phyloP scores from a whole-genome alignment of 2,888 invertebrate species.

The Micoletzkya japonica region DNA sequence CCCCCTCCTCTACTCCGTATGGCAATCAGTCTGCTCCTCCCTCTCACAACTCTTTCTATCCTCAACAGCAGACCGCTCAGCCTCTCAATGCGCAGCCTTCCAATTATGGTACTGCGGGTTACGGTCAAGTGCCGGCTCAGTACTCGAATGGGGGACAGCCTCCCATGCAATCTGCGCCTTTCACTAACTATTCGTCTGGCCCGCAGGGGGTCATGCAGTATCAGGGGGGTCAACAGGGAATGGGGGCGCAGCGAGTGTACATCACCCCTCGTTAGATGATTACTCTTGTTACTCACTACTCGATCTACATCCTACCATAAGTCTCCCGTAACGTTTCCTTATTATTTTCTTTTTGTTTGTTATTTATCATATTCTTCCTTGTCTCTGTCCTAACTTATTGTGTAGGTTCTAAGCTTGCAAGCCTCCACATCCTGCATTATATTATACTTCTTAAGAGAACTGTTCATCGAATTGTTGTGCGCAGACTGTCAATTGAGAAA shows the following conservation, averaged over 20 bases:
- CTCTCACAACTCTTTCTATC: not conserved
- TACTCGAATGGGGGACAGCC: slow-evolving; percentile 22
- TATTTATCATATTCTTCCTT: not conserved
- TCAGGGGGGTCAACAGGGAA: slow-evolving; percentile 4
- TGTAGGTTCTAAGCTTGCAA: too few relatives aligned
- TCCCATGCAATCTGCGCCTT: slow-evolving; percentile 25
- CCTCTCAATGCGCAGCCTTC: slow-evolving; percentile 3
- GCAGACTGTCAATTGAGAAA: too few relatives aligned
- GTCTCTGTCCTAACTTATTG: not conserved
- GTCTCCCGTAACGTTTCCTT: slow-evolving; percentile 2
- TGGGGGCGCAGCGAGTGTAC: slow-evolving; percentile 27
- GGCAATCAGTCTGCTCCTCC: slow-evolving; percentile 7
- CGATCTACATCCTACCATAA: slow-evolving; percentile 13
- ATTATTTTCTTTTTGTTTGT: not conserved
- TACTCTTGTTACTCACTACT: not conserved
- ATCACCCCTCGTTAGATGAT: slow-evolving; percentile 26
- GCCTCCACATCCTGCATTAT: too few relatives aligned
- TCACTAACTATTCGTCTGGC: slow-evolving; percentile 38
- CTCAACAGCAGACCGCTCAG: slow-evolving; percentile 4
- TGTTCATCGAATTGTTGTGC: too few relatives aligned
- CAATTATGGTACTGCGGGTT: slow-evolving; percentile 26
- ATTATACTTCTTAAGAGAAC: too few relatives aligned
- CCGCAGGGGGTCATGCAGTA: slow-evolving; percentile 27
- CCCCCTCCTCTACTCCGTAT: not conserved
- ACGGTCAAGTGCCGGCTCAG: slow-evolving; percentile 26